A percentile compares a stretch with the other conserved stretches of the same genome.
Conservation (phyloP, 2,888 invertebrate species). For the Didymodactylos carnosus region DNA sequence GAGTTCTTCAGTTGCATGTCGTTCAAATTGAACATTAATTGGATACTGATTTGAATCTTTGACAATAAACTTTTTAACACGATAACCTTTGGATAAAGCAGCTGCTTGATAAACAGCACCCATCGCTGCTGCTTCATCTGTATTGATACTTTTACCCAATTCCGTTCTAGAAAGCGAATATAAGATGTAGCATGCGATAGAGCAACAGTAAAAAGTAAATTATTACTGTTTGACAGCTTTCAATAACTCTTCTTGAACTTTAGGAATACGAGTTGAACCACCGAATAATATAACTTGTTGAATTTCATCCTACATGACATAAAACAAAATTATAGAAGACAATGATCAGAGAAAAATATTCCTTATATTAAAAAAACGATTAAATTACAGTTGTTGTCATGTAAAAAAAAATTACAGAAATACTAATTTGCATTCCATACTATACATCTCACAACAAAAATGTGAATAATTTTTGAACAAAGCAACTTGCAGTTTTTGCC, state of each 20-base stretch:
- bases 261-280: constrained; percentile 65
- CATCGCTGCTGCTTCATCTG: constrained; percentile 86
- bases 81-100: constrained; percentile 79
- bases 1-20: constrained; percentile 33
- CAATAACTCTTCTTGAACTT: constrained; percentile 55
- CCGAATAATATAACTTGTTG: constrained; percentile 65
- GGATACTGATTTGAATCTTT: constrained; percentile 81
- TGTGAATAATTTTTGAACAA: too few species aligned
- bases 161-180: constrained; percentile 40
- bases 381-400: too few species aligned
- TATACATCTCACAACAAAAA: too few species aligned
- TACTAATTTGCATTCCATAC: too few species aligned
- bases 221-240: constrained; percentile 45
- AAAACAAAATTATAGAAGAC: not conserved
- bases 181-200: not conserved
- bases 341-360: not conserved
- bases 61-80: constrained; percentile 76
- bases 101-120: constrained; percentile 85
- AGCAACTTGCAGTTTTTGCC: too few species aligned
- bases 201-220: not conserved
- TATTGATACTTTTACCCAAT: constrained; percentile 74
- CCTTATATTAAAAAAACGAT: too few species aligned
- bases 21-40: constrained; percentile 47
- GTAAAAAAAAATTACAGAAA: constrained; percentile 34
- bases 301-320: constrained; percentile 31